phyloP scores from a whole-genome alignment of 2,113 vertebrate species.

The Alethe castanea region DNA sequence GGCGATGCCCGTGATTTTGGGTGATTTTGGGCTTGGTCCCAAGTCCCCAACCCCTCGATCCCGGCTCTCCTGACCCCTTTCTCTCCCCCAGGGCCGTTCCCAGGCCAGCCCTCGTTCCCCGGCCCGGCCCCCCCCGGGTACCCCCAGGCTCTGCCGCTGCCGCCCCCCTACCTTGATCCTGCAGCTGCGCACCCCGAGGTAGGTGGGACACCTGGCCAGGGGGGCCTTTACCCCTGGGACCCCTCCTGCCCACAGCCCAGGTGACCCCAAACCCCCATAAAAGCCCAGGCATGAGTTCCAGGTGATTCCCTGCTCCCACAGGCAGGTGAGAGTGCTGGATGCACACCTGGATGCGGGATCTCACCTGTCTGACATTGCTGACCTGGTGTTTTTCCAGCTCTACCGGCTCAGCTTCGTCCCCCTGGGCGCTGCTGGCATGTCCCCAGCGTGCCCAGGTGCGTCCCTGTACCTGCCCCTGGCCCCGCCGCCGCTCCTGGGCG shows the following conservation, averaged over 20 bases:
- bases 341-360: background rate
- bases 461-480: slow-evolving; percentile 84
- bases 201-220: background rate
- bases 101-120: slow-evolving; percentile 82
- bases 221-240: no score
- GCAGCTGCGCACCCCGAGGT: slow-evolving; percentile 86
- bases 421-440: slow-evolving; percentile 85
- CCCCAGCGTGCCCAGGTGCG: slow-evolving; percentile 85
- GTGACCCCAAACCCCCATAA: background rate
- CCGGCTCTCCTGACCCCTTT: background rate
- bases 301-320: background rate
- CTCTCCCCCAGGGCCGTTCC: background rate
- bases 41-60: accelerated
- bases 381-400: slow-evolving; percentile 71
- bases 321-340: background rate
- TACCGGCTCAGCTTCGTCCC: slow-evolving; percentile 94
- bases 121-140: slow-evolving; percentile 86
- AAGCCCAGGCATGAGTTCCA: background rate
- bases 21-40: accelerated
- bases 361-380: background rate
- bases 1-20: background rate
- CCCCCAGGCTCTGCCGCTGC: slow-evolving; percentile 85
- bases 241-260: background rate
- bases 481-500: slow-evolving; percentile 81
- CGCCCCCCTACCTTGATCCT: slow-evolving; percentile 85